These are phyloP conservation scores for Aptenodytes patagonicus DNA, from an alignment of 2,113 vertebrate species.

Conservation along the genomic window DNA sequence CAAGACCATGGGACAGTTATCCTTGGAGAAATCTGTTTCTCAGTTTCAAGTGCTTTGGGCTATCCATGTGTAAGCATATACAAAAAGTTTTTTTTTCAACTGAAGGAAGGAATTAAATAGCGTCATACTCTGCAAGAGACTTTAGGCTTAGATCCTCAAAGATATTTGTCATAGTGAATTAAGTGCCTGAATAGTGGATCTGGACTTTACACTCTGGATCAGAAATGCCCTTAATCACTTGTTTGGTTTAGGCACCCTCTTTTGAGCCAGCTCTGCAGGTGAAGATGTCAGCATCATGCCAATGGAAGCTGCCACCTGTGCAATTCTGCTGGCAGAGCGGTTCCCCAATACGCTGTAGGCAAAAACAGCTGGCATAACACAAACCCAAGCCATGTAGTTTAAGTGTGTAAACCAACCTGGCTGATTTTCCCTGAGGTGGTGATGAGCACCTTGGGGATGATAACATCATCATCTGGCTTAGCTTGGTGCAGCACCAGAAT, in stretches of 20 bases:
- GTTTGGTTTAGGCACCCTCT: not conserved
- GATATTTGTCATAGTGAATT: not conserved
- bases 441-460: not conserved
- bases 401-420: not conserved
- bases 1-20: not conserved
- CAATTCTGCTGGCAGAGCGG: not conserved
- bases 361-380: not conserved
- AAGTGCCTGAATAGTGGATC: not conserved
- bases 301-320: not conserved
- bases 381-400: not conserved
- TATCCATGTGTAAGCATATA: not conserved
- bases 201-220: not conserved
- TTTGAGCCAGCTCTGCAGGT: not conserved
- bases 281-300: not conserved
- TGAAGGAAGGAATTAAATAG: not conserved
- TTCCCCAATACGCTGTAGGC: rapidly evolving
- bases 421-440: not conserved
- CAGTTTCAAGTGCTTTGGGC: not conserved
- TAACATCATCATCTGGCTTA: not conserved
- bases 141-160: not conserved
- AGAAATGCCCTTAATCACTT: not conserved
- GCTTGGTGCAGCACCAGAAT: not conserved
- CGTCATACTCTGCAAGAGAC: rapidly evolving
- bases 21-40: not conserved
- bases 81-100: rapidly evolving